phyloP scores from a whole-genome alignment of 2,888 invertebrate genomes.

The Sinelater perroti region DNA sequence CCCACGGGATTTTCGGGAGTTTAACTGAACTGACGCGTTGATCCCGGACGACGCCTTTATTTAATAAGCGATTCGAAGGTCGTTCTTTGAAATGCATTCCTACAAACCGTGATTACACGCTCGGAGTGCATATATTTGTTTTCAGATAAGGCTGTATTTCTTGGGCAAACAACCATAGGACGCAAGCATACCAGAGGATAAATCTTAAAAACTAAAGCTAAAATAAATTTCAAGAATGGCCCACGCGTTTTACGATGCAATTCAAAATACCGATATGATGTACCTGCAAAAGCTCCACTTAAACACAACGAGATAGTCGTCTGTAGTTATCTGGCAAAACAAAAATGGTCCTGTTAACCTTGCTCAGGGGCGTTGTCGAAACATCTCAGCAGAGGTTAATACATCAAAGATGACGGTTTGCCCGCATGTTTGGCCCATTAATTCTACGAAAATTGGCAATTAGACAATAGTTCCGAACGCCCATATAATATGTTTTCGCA shows the following conservation, averaged over 20 bases:
- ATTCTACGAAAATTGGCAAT: constrained; percentile 5
- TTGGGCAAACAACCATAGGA: background rate
- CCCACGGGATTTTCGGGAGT: background rate
- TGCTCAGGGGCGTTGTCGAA: background rate
- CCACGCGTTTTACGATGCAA: constrained; percentile 1
- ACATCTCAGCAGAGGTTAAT: background rate
- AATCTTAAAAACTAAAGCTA: background rate
- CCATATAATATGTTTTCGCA: background rate
- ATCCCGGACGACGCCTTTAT: background rate
- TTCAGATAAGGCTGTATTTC: constrained; percentile 4
- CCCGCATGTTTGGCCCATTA: background rate
- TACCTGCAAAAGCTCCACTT: constrained; percentile 5
- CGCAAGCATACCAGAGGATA: no score
- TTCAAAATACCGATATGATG: constrained; percentile 1
- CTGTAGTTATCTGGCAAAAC: background rate
- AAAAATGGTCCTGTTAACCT: background rate
- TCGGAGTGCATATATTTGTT: background rate
- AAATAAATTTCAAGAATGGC: background rate
- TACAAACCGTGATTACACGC: background rate
- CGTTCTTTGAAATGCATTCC: background rate
- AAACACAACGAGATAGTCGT: constrained; percentile 4
- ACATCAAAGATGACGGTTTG: constrained; percentile 5
- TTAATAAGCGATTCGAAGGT: background rate
- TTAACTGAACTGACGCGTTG: background rate
- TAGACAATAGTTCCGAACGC: constrained; percentile 1